A percentile compares a stretch with the other conserved stretches of the same genome.
Evolutionary conservation across 1,140 invertebrate genomes (phyloP).

Genomic region (Drosophila quadrilineata): DNA sequence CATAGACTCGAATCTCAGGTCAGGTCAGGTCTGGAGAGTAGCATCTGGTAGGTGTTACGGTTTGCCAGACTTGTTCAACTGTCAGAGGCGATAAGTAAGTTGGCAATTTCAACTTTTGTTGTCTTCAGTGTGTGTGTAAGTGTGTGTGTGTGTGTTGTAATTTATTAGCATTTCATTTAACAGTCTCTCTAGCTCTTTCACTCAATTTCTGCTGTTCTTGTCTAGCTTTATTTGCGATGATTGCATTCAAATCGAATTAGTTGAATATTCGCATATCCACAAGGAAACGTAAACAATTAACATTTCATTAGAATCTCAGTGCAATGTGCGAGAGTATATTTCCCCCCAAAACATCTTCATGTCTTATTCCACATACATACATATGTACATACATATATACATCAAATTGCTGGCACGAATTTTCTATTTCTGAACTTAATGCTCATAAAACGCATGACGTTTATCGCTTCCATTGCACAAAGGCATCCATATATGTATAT

Average conservation of each 20-base stretch:
- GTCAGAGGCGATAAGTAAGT: slow-evolving; percentile 43
- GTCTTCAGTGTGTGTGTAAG: too few relatives aligned
- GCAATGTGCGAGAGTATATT: neutral
- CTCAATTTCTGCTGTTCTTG: slow-evolving; percentile 7
- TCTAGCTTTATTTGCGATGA: slow-evolving; percentile 40
- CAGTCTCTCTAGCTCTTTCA: neutral
- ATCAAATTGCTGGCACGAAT: slow-evolving; percentile 25
- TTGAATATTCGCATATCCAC: slow-evolving; percentile 25
- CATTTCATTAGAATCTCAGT: slow-evolving; percentile 29
- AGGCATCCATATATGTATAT: slow-evolving; percentile 3
- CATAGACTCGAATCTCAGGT: neutral
- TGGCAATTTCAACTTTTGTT: slow-evolving; percentile 54
- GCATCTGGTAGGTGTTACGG: slow-evolving; percentile 44
- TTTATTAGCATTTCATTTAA: slow-evolving; percentile 44
- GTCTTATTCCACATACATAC: too few relatives aligned
- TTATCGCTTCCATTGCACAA: slow-evolving; percentile 26
- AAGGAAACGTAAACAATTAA: slow-evolving; percentile 58
- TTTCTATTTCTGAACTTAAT: slow-evolving; percentile 41
- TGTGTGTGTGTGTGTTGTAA: slow-evolving; percentile 45
- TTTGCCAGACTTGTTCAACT: slow-evolving; percentile 5
- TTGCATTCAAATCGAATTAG: slow-evolving; percentile 29
- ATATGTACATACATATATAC: neutral
- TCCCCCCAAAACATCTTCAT: too few relatives aligned
- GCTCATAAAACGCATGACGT: slow-evolving; percentile 48
- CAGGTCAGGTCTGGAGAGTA: neutral